Base-by-base conservation (phyloP, 2,113 vertebrate species). In the Triplophysa tibetana region DNA sequence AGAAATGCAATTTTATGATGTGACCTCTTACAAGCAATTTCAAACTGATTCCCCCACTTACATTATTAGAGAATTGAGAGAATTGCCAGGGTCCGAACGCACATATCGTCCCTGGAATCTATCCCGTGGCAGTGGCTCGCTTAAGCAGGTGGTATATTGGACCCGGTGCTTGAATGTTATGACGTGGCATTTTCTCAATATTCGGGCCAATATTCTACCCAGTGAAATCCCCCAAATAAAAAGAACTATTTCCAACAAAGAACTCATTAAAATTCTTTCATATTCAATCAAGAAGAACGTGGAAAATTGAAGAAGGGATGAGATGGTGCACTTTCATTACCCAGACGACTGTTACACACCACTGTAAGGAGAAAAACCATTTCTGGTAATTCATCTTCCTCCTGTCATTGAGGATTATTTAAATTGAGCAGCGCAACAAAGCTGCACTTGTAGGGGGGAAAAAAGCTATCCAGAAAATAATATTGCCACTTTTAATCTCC, bases 211-310 rank as follows among this genome's bases (percentile, higher is more conserved):
- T 70, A 83, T 67, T 80, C 73, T 78, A 38, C 68, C 62, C 50
- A 41, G 43, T 70, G 66, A 72, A 66, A 79, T 80, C 29, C 8
- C 50, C 43, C 17, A 66, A 77, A 82, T 80, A 41, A 81, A 81
- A 67, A 78, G 52, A 77, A 48, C 41, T 70, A 79, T 80, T 87
- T 88, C 50, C 64, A 83, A 85, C 74, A 79, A 66, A 85, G 43
- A 72, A 76, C 81, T 88, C 83, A 88, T 89, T 88, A 86, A 88
- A 87, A 85, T 83, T 82, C 75, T 87, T 90, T 90, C 87, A 90
- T 87, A 91, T 91, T 89, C 85, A 91, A 90, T 90, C 89, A 89
- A 85, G 65, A 58, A 68, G 83, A 86, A 83, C 69, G 83, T 70
- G 16, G 82, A 79, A 85, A 84, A 89, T 79, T 85, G 88, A 87